Percentiles rank a stretch among this genome's conserved stretches.
Evolutionary conservation across 1,140 invertebrate genomes (phyloP).

Genomic region (Seison nebaliae): DNA sequence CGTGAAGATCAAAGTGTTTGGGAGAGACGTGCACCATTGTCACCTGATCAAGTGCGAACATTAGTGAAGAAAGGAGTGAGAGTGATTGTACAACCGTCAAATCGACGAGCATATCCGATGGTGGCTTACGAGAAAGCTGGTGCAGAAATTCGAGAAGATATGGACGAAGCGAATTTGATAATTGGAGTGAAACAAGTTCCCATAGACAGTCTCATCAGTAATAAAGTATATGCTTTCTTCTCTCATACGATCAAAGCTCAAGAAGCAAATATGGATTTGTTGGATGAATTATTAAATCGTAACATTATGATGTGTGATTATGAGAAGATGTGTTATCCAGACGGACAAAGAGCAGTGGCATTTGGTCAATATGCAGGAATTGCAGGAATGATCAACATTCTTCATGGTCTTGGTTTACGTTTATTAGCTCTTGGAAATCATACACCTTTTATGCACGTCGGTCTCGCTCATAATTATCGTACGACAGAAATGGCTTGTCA

Average conservation of each 20-base stretch:
- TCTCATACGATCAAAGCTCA: slow-evolving; percentile 98
- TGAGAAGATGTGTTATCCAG: slow-evolving; percentile 66
- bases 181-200: slow-evolving; percentile 93
- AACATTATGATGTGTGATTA: slow-evolving; percentile 89
- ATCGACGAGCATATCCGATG: slow-evolving; percentile 80
- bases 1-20: slow-evolving; percentile 86
- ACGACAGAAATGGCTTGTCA: slow-evolving; percentile 87
- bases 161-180: slow-evolving; percentile 71
- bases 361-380: slow-evolving; percentile 97
- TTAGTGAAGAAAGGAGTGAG: slow-evolving; percentile 54
- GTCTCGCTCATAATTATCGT: slow-evolving; percentile 85
- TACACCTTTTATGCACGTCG: slow-evolving; percentile 97
- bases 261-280: slow-evolving; percentile 77
- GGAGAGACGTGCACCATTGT: slow-evolving; percentile 78
- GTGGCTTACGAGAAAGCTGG: slow-evolving; percentile 58
- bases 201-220: slow-evolving; percentile 61
- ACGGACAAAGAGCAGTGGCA: slow-evolving; percentile 67
- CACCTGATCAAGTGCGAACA: slow-evolving; percentile 61
- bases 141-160: slow-evolving; percentile 73
- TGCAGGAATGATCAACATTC: slow-evolving; percentile 89
- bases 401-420: slow-evolving; percentile 74
- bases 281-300: slow-evolving; percentile 81
- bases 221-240: slow-evolving; percentile 92
- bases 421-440: slow-evolving; percentile 82
- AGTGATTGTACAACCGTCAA: slow-evolving; percentile 89